A percentile compares a stretch with the other conserved stretches of the same genome.
These are phyloP conservation scores for Hippocampus comes DNA, from an alignment of 2,113 vertebrate species.

Conservation along the genomic window DNA sequence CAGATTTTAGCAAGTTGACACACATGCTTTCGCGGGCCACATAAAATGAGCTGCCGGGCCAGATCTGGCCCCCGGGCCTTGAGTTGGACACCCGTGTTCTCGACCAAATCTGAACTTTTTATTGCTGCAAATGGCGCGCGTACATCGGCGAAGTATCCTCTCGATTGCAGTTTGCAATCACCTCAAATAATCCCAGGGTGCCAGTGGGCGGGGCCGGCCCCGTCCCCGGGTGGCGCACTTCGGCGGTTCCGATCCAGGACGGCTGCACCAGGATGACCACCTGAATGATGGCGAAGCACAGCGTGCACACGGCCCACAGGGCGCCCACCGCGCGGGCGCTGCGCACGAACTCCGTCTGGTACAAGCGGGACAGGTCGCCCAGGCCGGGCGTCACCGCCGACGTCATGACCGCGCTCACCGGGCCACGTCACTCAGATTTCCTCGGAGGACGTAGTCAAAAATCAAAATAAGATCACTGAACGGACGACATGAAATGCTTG, in stretches of 20 bases:
- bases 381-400: constrained; percentile 59
- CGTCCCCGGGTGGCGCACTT: constrained; percentile 35
- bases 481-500: background rate
- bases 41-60: too few relatives aligned
- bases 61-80: too few relatives aligned
- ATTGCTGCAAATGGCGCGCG: too few relatives aligned
- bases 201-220: constrained; percentile 54
- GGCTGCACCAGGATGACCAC: constrained; percentile 81
- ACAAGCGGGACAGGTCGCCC: constrained; percentile 71
- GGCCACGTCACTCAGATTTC: background rate
- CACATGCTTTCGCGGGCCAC: too few relatives aligned
- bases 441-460: background rate
- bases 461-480: background rate
- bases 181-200: constrained; percentile 78
- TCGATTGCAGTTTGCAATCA: background rate
- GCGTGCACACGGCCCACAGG: constrained; percentile 78
- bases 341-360: constrained; percentile 80
- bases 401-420: constrained; percentile 11
- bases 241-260: constrained; percentile 73
- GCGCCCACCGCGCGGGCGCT: constrained; percentile 77
- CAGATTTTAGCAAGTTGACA: too few relatives aligned
- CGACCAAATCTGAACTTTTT: too few relatives aligned
- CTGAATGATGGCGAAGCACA: constrained; percentile 79
- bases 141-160: too few relatives aligned
- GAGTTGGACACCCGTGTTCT: too few relatives aligned